Evolutionary conservation across 2,888 invertebrate species (phyloP).

Genomic region (Nudaria mundana): DNA sequence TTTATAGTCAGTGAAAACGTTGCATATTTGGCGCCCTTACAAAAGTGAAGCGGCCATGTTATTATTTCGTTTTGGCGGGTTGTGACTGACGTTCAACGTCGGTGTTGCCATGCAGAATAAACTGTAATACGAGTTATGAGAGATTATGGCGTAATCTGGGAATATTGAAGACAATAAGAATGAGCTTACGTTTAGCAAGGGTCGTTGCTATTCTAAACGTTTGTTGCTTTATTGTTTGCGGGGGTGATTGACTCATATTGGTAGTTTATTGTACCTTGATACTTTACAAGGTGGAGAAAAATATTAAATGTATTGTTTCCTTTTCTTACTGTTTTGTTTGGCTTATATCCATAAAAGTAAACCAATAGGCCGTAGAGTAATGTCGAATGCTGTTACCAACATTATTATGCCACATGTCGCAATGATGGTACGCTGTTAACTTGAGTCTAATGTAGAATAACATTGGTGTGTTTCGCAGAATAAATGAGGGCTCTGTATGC

Average conservation of each 20-base stretch:
- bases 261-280: slow-evolving; percentile 3
- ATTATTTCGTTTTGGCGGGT: slow-evolving; percentile 78
- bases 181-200: slow-evolving; percentile 57
- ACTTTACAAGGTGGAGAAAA: slow-evolving; percentile 1
- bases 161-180: slow-evolving; percentile 80
- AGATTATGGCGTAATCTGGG: slow-evolving; percentile 79
- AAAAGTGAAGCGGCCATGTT: slow-evolving; percentile 48
- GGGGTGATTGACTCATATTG: slow-evolving; percentile 14
- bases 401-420: too few species aligned
- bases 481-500: too few species aligned
- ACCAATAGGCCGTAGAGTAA: too few species aligned
- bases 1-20: slow-evolving; percentile 20
- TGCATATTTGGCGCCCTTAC: slow-evolving; percentile 28
- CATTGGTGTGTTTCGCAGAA: too few species aligned
- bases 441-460: too few species aligned
- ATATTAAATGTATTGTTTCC: too few species aligned
- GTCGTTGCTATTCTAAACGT: slow-evolving; percentile 20
- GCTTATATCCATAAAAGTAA: too few species aligned
- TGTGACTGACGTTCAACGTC: slow-evolving; percentile 74
- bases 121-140: slow-evolving; percentile 78
- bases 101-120: slow-evolving; percentile 80
- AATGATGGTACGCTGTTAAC: too few species aligned
- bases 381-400: too few species aligned
- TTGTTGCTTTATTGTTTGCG: slow-evolving; percentile 46
- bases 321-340: too few species aligned